Conservation (phyloP, 1,140 invertebrate genomes). For the Diorhabda elongata region DNA sequence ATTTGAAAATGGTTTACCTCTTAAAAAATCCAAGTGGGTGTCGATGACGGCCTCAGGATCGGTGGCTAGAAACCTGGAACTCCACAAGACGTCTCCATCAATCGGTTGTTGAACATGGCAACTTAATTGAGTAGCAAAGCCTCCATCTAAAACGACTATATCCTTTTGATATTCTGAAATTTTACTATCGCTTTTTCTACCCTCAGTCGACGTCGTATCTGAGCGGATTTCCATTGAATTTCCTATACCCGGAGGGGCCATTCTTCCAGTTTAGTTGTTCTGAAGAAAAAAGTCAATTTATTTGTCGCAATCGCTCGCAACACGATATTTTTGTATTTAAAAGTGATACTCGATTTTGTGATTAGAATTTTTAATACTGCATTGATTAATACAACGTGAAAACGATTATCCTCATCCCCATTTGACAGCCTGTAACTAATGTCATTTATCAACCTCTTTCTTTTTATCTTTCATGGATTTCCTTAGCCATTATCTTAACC, state of each 20-base stretch:
- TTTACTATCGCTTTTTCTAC: background rate
- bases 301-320: no score
- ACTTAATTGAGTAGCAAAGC: slow-evolving; percentile 72
- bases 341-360: no score
- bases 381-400: no score
- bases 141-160: slow-evolving; percentile 68
- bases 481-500: slow-evolving; percentile 10
- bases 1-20: slow-evolving; percentile 42
- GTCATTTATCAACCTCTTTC: no score
- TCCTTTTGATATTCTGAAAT: slow-evolving; percentile 19
- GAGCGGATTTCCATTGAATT: slow-evolving; percentile 26
- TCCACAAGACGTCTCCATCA: slow-evolving; percentile 77
- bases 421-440: no score
- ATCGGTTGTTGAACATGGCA: slow-evolving; percentile 64
- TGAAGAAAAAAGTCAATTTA: background rate
- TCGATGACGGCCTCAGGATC: slow-evolving; percentile 68
- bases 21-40: slow-evolving; percentile 74
- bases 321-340: no score
- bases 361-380: no score
- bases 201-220: background rate
- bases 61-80: slow-evolving; percentile 67
- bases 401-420: no score
- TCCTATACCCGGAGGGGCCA: slow-evolving; percentile 36
- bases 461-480: no score
- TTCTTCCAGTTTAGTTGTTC: slow-evolving; percentile 14